Evolutionary conservation across 2,888 invertebrate species (phyloP).

Genomic region (Aleiodes testaceus): DNA sequence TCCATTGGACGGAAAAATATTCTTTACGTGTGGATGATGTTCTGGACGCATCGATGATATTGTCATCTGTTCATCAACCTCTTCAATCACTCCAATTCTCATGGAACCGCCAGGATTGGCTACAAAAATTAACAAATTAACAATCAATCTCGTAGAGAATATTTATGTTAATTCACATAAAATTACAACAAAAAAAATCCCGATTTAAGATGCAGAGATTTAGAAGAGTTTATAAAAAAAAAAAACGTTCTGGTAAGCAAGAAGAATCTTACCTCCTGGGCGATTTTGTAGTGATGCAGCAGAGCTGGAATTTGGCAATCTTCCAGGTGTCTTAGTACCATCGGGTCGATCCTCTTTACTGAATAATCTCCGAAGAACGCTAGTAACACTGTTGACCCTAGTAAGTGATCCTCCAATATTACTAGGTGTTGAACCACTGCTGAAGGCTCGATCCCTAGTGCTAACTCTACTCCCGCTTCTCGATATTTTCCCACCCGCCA

Average conservation of each 20-base stretch:
- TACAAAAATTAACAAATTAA: background rate
- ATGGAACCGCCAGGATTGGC: conserved; percentile 61
- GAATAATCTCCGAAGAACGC: conserved; percentile 84
- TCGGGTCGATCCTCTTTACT: conserved; percentile 81
- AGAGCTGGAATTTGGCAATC: conserved; percentile 68
- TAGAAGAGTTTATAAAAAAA: no score
- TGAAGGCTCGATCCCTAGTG: conserved; percentile 64
- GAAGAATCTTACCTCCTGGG: conserved; percentile 66
- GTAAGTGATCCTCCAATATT: conserved; percentile 77
- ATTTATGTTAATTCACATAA: no score
- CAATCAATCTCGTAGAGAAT: no score
- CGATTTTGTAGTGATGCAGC: conserved; percentile 63
- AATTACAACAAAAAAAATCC: no score
- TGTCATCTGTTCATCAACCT: conserved; percentile 85
- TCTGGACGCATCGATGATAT: conserved; percentile 82
- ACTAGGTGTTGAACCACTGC: conserved; percentile 66
- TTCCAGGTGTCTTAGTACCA: conserved; percentile 75
- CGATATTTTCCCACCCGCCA: conserved; percentile 73
- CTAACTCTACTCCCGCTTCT: conserved; percentile 69
- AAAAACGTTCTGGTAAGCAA: no score
- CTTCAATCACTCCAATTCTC: conserved; percentile 72
- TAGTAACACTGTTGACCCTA: conserved; percentile 85
- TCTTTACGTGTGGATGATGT: conserved; percentile 68
- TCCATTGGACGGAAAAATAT: conserved; percentile 71
- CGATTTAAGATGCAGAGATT: no score